These are phyloP conservation scores for Melitaea athalia DNA, from an alignment of 2,888 invertebrate species.

Conservation along the genomic window DNA sequence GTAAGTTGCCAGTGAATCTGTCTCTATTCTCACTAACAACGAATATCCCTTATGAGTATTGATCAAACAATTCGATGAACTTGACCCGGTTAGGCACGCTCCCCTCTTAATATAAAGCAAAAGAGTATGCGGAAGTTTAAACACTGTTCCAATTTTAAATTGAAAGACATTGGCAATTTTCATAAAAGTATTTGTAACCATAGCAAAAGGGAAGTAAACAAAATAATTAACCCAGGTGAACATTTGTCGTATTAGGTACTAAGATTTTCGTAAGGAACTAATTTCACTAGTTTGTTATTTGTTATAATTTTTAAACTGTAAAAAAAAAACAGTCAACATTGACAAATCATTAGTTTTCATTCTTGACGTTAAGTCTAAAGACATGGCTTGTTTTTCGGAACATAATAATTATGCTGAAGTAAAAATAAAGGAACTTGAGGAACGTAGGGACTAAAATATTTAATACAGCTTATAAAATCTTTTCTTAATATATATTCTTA, in stretches of 20 bases:
- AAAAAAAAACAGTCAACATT: no score
- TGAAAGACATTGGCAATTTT: neutral
- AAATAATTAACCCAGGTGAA: neutral
- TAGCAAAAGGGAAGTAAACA: neutral
- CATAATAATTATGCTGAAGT: no score
- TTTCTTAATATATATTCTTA: neutral
- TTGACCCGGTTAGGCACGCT: conserved; percentile 19
- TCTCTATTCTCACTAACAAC: neutral
- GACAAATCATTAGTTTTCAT: no score
- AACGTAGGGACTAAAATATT: no score
- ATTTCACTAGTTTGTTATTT: no score
- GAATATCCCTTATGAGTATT: conserved; percentile 23
- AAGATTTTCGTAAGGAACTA: no score
- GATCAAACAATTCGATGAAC: conserved; percentile 18
- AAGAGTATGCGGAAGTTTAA: neutral
- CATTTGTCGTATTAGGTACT: no score
- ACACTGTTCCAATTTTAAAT: conserved; percentile 2
- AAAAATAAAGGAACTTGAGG: no score
- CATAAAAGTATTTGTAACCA: neutral
- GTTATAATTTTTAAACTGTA: no score
- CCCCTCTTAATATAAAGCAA: conserved; percentile 15
- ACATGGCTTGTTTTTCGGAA: no score
- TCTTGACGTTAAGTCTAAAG: no score
- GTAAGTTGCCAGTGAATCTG: neutral
- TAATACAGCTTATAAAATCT: no score